Evolutionary conservation across 2,888 invertebrate genomes (phyloP).

Genomic region (Spodoptera littoralis): DNA sequence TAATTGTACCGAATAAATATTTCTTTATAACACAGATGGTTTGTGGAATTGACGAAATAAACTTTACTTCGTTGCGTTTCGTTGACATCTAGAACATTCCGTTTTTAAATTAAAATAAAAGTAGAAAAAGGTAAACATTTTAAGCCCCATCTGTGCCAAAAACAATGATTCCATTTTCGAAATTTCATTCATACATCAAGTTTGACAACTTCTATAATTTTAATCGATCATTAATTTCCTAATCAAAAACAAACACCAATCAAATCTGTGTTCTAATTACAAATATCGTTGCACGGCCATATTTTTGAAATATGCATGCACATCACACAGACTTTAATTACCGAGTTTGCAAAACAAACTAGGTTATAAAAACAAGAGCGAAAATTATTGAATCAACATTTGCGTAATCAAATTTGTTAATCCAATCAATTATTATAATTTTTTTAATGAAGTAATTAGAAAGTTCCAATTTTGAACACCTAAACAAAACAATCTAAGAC

Average conservation of each 20-base stretch:
- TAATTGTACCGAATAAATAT: constrained; percentile 9
- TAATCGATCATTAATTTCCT: too few relatives aligned
- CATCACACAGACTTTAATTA: constrained; percentile 44
- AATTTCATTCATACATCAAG: not conserved
- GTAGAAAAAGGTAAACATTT: too few relatives aligned
- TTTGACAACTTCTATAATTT: too few relatives aligned
- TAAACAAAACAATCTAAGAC: too few relatives aligned
- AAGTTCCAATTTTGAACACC: not conserved
- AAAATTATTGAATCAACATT: constrained; percentile 56
- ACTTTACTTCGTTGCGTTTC: too few relatives aligned
- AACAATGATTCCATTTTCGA: not conserved
- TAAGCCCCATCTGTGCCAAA: too few relatives aligned
- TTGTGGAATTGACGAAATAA: too few relatives aligned
- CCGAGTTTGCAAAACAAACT: constrained; percentile 66
- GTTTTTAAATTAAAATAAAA: too few relatives aligned
- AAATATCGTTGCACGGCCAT: constrained; percentile 48
- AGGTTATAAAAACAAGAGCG: constrained; percentile 71
- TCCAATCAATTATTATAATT: constrained; percentile 8
- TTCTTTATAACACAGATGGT: constrained; percentile 24
- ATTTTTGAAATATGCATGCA: constrained; percentile 46
- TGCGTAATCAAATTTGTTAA: constrained; percentile 39
- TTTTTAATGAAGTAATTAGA: constrained; percentile 1
- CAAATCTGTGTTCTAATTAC: constrained; percentile 41
- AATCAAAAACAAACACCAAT: constrained; percentile 22
- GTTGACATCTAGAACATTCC: too few relatives aligned